Percentiles rank a stretch among this genome's conserved stretches.
These are phyloP conservation scores for Rousettus madagascariensis DNA, from an alignment of 2,797 vertebrate genomes.

Conservation along the genomic window DNA sequence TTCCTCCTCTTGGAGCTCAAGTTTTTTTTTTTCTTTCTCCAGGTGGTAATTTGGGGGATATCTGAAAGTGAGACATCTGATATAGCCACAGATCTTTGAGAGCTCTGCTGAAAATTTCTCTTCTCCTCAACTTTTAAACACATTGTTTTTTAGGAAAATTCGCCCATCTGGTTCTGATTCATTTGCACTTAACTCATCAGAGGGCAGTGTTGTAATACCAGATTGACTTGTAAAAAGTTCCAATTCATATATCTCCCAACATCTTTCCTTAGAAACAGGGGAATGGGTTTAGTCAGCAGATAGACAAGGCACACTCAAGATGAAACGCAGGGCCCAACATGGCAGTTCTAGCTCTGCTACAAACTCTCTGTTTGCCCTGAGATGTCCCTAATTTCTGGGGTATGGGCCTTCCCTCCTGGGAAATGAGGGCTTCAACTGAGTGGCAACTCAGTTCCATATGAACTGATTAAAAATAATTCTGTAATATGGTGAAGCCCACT, in stretches of 20 bases:
- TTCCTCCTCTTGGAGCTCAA: neutral
- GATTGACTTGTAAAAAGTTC: conserved; percentile 53
- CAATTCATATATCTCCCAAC: neutral
- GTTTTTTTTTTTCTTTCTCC: conserved; percentile 2
- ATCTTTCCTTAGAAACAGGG: conserved; percentile 23
- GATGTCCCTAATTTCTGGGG: neutral
- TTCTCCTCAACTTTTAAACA: conserved; percentile 47
- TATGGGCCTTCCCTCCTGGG: neutral
- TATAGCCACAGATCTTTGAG: neutral
- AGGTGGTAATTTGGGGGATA: neutral
- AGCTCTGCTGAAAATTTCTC: neutral
- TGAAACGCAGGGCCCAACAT: neutral
- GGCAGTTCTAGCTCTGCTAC: neutral
- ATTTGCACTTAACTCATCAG: conserved; percentile 70
- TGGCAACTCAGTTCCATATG: neutral
- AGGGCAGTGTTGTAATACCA: conserved; percentile 60
- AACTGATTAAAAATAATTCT: neutral
- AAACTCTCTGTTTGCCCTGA: neutral
- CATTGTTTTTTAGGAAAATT: conserved; percentile 54
- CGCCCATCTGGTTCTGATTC: conserved; percentile 71
- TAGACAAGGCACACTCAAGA: neutral
- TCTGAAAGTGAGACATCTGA: neutral
- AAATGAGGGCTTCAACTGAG: neutral
- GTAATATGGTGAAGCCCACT: neutral
- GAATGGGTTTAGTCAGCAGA: neutral